These are phyloP conservation scores for Nycticorax nycticorax DNA, from an alignment of 2,113 vertebrate genomes.

Conservation along the genomic window DNA sequence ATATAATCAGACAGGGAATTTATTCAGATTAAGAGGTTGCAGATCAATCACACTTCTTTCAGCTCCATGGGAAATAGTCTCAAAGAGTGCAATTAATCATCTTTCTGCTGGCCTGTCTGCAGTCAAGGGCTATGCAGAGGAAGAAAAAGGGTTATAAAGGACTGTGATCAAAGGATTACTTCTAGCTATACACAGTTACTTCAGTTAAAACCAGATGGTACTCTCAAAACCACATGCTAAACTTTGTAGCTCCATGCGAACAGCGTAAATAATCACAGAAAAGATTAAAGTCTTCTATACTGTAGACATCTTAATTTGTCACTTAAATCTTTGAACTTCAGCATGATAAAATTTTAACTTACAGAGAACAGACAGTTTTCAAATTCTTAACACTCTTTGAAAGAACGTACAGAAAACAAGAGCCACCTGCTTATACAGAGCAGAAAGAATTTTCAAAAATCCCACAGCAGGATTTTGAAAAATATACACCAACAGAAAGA, in stretches of 20 bases:
- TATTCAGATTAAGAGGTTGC: neutral
- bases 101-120: neutral
- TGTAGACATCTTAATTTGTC: neutral
- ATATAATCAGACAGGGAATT: neutral
- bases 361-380: neutral
- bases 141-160: neutral
- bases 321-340: neutral
- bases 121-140: neutral
- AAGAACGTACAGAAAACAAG: neutral
- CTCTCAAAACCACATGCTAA: neutral
- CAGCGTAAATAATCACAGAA: neutral
- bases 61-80: neutral
- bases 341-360: neutral
- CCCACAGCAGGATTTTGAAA: neutral
- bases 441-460: neutral
- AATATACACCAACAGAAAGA: neutral
- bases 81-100: neutral
- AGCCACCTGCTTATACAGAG: neutral
- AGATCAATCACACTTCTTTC: neutral
- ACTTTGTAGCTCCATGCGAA: neutral
- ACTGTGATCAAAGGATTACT: neutral
- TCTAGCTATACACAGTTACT: neutral
- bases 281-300: neutral
- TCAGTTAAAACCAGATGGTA: neutral
- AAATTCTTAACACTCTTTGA: neutral